Evolutionary conservation across 2,888 invertebrate species (phyloP), one percentile per base, ranked within the genome.

Genomic region (Globia sparganii): DNA sequence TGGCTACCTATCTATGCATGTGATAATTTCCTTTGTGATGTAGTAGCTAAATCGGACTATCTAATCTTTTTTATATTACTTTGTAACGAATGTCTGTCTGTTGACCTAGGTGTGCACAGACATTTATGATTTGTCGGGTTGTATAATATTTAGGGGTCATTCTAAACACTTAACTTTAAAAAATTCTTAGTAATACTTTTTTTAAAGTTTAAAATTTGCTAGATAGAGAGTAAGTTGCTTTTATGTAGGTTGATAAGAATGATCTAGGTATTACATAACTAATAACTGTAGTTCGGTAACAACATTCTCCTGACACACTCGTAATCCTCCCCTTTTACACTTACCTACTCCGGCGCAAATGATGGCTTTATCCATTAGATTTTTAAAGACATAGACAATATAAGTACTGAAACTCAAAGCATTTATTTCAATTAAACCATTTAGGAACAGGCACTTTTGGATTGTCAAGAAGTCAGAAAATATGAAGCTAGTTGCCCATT

Each of bases 11-110:
- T 56, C 1, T n/a, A 43, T 21, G 49, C 28, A 72, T 72, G 49
- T 72, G 46, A 72, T 78, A 61, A 82, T 78, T 78, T 82, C 21
- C 66, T 72, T 78, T 83, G 78, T 78, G 21, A 46, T 40, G 31
- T 31, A 59, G 31, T 67, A 83, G 31, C 43, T 67, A 73, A 78
- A 74, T 58, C 31, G 37, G 21, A 31, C 58, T 74, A 83, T 83
- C 83, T 81, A 82, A 83, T 73, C 69, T 70, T 70, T 72, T 72
- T 53, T 73, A 72, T 66, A 62, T 61, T 56, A 49, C 59, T 21
- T 46, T 53, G 72, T 82, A 69, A 71, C 49, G 70, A 58, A 46
- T 65, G n/a, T 59, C 15, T 37, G 40, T 13, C 61, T 67, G 15
- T 49, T n/a, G n/a, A 40, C 40, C 46, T 77, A 49, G 37, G n/a